A percentile compares a stretch with the other conserved stretches of the same genome.
phyloP scores from a whole-genome alignment of 2,888 invertebrate genomes.

The Girardia tigrina region DNA sequence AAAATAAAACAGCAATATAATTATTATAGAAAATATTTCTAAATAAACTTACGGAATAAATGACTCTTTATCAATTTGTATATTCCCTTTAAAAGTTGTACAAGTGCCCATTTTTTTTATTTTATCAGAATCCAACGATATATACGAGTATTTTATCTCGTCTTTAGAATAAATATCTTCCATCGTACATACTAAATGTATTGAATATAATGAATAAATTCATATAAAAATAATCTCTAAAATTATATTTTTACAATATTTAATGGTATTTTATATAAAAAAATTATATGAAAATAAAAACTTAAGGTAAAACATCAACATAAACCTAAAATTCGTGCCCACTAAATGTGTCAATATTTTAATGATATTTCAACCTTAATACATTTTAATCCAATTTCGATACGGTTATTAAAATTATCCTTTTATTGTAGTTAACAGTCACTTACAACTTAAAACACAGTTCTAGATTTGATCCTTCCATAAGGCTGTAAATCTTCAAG shows the following conservation, averaged over 20 bases:
- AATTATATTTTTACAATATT: background rate
- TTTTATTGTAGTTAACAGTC: too few relatives aligned
- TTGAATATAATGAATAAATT: background rate
- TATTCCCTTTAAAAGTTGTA: background rate
- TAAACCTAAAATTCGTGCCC: too few relatives aligned
- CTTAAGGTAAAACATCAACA: background rate
- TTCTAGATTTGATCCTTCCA: too few relatives aligned
- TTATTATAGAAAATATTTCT: too few relatives aligned
- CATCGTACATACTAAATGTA: background rate
- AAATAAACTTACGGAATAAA: background rate
- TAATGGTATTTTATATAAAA: background rate
- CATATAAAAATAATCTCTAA: background rate
- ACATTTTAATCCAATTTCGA: too few relatives aligned
- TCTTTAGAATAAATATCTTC: background rate
- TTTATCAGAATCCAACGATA: background rate
- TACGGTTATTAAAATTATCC: too few relatives aligned
- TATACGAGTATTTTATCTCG: background rate
- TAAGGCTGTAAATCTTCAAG: too few relatives aligned
- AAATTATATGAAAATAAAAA: background rate
- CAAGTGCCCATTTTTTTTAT: conserved; percentile 3
- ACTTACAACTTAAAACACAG: too few relatives aligned
- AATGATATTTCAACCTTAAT: too few relatives aligned
- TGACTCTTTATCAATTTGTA: background rate
- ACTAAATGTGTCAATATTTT: too few relatives aligned
- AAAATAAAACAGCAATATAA: too few relatives aligned